These are phyloP conservation scores for Pangasius sanitwongsei DNA, from an alignment of 2,797 vertebrate species.

Conservation along the genomic window DNA sequence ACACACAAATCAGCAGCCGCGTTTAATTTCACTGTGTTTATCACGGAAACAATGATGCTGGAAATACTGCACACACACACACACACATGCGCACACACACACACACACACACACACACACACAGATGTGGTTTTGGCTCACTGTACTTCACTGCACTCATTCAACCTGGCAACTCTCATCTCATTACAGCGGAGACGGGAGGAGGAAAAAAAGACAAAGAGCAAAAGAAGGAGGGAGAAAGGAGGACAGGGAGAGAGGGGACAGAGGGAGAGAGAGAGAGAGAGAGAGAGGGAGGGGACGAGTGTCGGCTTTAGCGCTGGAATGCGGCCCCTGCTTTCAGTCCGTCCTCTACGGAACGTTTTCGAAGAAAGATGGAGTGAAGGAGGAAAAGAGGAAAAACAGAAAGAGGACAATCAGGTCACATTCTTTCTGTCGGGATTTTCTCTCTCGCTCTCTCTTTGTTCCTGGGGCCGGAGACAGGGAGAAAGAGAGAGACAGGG, in stretches of 20 bases:
- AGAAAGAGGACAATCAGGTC: slow-evolving; percentile 37
- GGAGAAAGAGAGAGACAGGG: slow-evolving; percentile 52
- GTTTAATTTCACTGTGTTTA: slow-evolving; percentile 9
- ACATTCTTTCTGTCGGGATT: slow-evolving; percentile 1
- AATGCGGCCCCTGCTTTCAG: slow-evolving; percentile 35
- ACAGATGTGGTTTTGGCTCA: slow-evolving; percentile 25
- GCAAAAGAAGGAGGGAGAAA: slow-evolving; percentile 3
- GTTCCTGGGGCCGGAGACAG: slow-evolving; percentile 44
- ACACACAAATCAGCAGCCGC: not conserved
- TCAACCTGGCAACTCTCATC: slow-evolving; percentile 51
- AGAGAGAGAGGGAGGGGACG: slow-evolving; percentile 56
- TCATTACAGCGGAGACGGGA: slow-evolving; percentile 7
- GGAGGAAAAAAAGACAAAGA: slow-evolving; percentile 27
- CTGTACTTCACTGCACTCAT: slow-evolving; percentile 39
- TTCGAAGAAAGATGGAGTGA: slow-evolving; percentile 47
- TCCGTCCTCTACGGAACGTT: not conserved
- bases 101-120: not conserved
- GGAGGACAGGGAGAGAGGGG: slow-evolving; percentile 44
- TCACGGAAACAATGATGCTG: not conserved
- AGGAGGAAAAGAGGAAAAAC: slow-evolving; percentile 65
- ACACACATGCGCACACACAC: not conserved
- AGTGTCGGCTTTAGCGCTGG: slow-evolving; percentile 48
- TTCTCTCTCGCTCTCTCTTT: not conserved
- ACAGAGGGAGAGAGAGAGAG: slow-evolving; percentile 26
- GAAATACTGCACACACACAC: not conserved